Base-by-base conservation (phyloP, 2,888 invertebrate genomes). In the Drosophila setosimentum region DNA sequence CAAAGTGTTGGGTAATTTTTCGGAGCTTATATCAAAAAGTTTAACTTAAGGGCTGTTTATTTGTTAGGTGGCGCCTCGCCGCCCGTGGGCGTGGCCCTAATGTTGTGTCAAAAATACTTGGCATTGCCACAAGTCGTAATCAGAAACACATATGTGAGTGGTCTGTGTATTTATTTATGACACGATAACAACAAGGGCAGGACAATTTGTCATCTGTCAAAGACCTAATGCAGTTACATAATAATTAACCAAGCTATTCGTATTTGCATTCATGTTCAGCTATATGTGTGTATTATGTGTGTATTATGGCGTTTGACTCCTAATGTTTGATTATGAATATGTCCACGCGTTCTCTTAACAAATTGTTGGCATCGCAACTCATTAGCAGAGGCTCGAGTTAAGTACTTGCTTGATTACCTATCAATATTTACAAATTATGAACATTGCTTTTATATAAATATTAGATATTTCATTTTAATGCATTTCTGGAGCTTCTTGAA, bases 181-280 rank as follows among this genome's bases (percentile, higher is more conserved):
- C 64, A 61, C 45, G 57, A 65, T 60, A 68, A 58, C 61, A 68
- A 53, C 53, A 42, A 48, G 30, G 50, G 32, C 32, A 49, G 27
- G n/a, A 58, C 89, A 84, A 89, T 89, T 90, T 89, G 85, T 90
- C 89, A 89, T 85, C 82, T 90, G 87, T 90, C 87, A 89, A 73
- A 71, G 78, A 61, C 67, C 61, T 88, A 90, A 86, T 86, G 89
- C 89, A 86, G 83, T 86, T 88, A 78, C 78, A 81, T 78, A 86
- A 90, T 86, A 86, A 88, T 90, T 90, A 90, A 81, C 81, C 63
- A 63, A 71, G 70, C 85, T 50, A 53, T 18, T 27, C 33, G 58
- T 51, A 63, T 63, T 71, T 49, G 68, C 54, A 67, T 27, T 37
- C 37, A 55, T 30, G 21, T 57, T 30, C 30, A 54, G 7, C 4